phyloP scores from a whole-genome alignment of 2,888 invertebrate species.

The Andricus quercusramuli region DNA sequence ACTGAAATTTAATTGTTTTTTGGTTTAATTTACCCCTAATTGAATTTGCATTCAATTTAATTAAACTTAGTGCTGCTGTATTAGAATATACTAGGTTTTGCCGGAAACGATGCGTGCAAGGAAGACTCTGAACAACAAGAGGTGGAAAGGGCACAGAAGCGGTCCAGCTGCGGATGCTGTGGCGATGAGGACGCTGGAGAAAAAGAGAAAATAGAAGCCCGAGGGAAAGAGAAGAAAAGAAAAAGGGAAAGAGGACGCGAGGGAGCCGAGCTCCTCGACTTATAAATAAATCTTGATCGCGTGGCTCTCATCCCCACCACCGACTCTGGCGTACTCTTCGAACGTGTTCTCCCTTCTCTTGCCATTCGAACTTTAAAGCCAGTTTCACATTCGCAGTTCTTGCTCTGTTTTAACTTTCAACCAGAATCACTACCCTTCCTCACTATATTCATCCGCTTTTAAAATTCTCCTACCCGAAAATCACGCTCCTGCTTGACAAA shows the following conservation, averaged over 20 bases:
- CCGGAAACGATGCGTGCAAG: slow-evolving; percentile 37
- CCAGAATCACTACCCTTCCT: slow-evolving; percentile 30
- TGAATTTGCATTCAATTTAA: not conserved
- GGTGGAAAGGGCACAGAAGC: slow-evolving; percentile 53
- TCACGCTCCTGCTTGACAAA: not conserved
- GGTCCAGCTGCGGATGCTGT: slow-evolving; percentile 42
- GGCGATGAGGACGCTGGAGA: slow-evolving; percentile 36
- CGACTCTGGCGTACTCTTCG: slow-evolving; percentile 61
- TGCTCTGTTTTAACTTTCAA: slow-evolving; percentile 15
- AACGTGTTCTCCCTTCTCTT: slow-evolving; percentile 59
- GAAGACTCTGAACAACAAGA: slow-evolving; percentile 45
- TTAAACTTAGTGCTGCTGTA: not conserved
- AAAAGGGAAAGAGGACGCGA: slow-evolving; percentile 49
- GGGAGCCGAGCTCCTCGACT: slow-evolving; percentile 67
- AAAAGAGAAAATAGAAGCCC: slow-evolving; percentile 42
- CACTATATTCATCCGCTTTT: not conserved
- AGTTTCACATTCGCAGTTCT: slow-evolving; percentile 42
- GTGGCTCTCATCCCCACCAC: slow-evolving; percentile 76
- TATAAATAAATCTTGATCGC: slow-evolving; percentile 79
- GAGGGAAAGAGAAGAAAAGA: slow-evolving; percentile 51
- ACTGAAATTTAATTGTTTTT: no score
- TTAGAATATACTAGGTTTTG: slow-evolving; percentile 32
- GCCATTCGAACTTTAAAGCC: slow-evolving; percentile 33
- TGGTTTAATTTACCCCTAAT: no score
- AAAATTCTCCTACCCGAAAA: not conserved